phyloP scores from a whole-genome alignment of 92 coral and sea anemone genomes.

The Bergia puertoricense region DNA sequence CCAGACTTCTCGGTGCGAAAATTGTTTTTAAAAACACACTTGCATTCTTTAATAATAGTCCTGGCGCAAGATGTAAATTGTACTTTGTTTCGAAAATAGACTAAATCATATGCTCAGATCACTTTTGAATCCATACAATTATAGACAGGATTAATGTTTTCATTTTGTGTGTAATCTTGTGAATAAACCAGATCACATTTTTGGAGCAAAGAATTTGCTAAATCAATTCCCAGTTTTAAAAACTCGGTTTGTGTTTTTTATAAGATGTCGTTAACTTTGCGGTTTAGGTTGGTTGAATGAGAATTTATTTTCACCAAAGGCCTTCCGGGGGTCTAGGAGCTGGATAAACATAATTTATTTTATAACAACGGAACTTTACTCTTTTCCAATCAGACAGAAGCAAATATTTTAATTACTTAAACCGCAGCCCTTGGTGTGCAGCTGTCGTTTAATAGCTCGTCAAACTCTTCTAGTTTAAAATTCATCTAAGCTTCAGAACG shows the following conservation, averaged over 20 bases:
- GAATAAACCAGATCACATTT: neutral
- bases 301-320: neutral
- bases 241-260: neutral
- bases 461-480: neutral
- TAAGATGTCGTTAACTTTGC: neutral
- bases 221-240: neutral
- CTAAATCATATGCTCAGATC: neutral
- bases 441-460: neutral
- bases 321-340: slow-evolving; percentile 4
- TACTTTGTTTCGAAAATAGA: neutral
- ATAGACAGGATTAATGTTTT: neutral
- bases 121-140: neutral
- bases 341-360: neutral
- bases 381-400: slow-evolving; percentile 7
- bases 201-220: neutral
- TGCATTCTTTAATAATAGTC: too few species aligned
- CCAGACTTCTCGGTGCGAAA: neutral
- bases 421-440: neutral
- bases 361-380: neutral
- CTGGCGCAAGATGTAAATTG: neutral
- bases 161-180: too few species aligned
- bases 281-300: neutral
- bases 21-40: too few species aligned
- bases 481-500: neutral
- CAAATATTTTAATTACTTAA: neutral